These are phyloP conservation scores for Trematocara variabile DNA, from an alignment of 2,113 vertebrate species.

Conservation along the genomic window DNA sequence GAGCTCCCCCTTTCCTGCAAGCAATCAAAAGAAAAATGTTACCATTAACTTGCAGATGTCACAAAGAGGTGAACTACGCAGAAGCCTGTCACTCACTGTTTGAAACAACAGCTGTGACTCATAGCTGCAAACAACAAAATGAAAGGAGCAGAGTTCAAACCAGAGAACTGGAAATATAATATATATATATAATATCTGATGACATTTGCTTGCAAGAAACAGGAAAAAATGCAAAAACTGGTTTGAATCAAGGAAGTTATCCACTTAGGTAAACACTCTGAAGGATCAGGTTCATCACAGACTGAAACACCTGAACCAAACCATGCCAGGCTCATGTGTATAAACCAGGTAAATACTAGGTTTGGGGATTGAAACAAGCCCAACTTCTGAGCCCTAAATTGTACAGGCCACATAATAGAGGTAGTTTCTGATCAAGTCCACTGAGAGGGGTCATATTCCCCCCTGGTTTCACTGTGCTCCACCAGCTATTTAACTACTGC, in stretches of 20 bases:
- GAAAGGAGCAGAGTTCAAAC: neutral
- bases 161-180: neutral
- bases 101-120: neutral
- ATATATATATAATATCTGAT: neutral
- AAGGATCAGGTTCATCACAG: conserved; percentile 7
- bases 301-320: conserved; percentile 31
- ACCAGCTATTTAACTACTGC: conserved; percentile 11
- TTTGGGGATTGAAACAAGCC: neutral
- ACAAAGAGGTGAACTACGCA: neutral
- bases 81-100: neutral
- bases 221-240: neutral
- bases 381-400: neutral
- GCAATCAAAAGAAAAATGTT: neutral
- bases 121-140: neutral
- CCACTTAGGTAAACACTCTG: neutral
- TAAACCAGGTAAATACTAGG: neutral
- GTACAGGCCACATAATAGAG: conserved; percentile 22
- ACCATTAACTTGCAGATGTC: neutral
- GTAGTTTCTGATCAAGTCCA: conserved; percentile 46
- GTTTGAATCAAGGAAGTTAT: neutral
- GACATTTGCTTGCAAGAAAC: neutral
- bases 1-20: conserved; percentile 72
- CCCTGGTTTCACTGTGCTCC: conserved; percentile 24
- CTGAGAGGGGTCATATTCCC: conserved; percentile 63
- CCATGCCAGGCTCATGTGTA: neutral